Evolutionary conservation across 2,888 invertebrate genomes (phyloP).

Genomic region (Pyrochroa serraticornis): DNA sequence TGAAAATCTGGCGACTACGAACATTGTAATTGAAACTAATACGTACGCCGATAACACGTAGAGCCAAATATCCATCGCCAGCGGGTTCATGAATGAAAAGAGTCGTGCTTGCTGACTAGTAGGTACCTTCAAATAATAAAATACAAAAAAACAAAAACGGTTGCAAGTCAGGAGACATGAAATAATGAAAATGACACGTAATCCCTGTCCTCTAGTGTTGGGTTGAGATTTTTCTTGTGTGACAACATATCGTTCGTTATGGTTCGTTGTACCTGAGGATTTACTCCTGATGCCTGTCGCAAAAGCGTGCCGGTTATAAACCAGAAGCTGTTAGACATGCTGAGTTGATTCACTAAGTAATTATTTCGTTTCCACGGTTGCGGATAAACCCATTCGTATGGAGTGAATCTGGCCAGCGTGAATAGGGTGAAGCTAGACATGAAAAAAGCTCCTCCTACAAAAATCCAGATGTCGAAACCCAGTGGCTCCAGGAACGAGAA

Average conservation of each 20-base stretch:
- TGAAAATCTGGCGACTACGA: constrained; percentile 79
- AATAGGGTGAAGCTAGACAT: constrained; percentile 66
- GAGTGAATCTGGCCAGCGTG: constrained; percentile 66
- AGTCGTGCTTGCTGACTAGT: constrained; percentile 71
- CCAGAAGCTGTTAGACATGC: constrained; percentile 70
- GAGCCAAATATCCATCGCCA: constrained; percentile 86
- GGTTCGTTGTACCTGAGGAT: constrained; percentile 61
- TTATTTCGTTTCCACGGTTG: constrained; percentile 50
- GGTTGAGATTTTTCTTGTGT: neutral
- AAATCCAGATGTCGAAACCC: constrained; percentile 70
- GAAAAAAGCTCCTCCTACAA: constrained; percentile 66
- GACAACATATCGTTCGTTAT: no score
- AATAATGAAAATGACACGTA: neutral
- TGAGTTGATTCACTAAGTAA: constrained; percentile 64
- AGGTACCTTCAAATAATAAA: constrained; percentile 64
- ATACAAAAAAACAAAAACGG: constrained; percentile 4
- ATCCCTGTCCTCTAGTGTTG: constrained; percentile 11
- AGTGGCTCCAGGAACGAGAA: constrained; percentile 72
- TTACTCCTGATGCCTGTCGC: constrained; percentile 66
- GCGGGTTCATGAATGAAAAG: constrained; percentile 87
- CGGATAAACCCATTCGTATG: constrained; percentile 68
- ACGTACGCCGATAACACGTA: constrained; percentile 82
- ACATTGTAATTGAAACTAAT: constrained; percentile 78
- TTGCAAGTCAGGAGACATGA: neutral
- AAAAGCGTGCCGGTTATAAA: constrained; percentile 71